Base-by-base conservation (phyloP, 53 echinoderm and acorn worm genomes). In the Patiria pectinifera region DNA sequence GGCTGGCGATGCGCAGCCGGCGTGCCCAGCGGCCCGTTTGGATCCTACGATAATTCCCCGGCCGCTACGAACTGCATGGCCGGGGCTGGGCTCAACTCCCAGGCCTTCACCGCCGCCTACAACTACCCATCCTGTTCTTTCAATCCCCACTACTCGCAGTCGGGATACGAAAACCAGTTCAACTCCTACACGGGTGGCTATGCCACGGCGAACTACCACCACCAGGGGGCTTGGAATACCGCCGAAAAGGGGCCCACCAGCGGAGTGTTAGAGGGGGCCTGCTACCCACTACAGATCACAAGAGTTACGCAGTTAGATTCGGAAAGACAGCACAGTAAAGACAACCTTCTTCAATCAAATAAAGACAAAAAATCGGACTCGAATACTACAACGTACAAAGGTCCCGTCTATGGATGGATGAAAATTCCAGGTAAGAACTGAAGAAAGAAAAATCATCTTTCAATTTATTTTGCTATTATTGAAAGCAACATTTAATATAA, bases 321-420 rank as follows among this genome's bases (percentile, higher is more conserved):
- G 49, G 91, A 91, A 26, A 85, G 91, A 47, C 92, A 95, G 35
- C 78, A 75, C 21, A 87, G 62, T 77, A 66, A 78, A 13, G 72
- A 93, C 62, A 87, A 72, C 59, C 70, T 53, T 45, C 87, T 87
- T 14, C 85, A 92, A 24, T 25, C 92, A 43, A 58, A 48, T 35
- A 80, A 86, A 58, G 92, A 92, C 48, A 92, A 92, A 81, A 92
- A 86, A 49, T 49, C 92, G 48, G 92, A 92, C 86, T 66, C 85
- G 35, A 81, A 87, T 89, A 80, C 91, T 66, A 93, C 87, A 19
- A 87, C 93, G 48, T 97, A 97, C 87, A 97, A 97, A 89, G 96
- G 96, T 60, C 99, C 99, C 8, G 99, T 98, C 10, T 98, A 97
- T 62, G 96, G 94, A 84, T 98, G 99, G 99, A 98, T 98, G 99